Evolutionary conservation across 2,888 invertebrate species (phyloP).

Genomic region (Xylota sylvarum): DNA sequence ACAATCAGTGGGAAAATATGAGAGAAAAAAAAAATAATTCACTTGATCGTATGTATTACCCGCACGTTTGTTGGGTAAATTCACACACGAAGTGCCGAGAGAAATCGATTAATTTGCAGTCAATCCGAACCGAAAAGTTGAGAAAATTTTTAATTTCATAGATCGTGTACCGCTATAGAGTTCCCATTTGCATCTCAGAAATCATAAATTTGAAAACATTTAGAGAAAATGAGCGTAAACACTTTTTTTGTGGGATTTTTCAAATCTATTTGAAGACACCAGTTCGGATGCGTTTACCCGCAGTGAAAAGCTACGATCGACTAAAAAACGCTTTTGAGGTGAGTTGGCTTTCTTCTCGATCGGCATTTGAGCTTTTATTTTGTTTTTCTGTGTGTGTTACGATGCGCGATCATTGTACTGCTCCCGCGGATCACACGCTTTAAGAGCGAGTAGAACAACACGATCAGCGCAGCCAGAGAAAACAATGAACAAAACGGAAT

Average conservation of each 20-base stretch:
- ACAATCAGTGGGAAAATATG: slow-evolving; percentile 59
- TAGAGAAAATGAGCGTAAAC: slow-evolving; percentile 35
- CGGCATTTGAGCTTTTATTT: slow-evolving; percentile 49
- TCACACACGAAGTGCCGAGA: slow-evolving; percentile 35
- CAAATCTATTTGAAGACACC: not conserved
- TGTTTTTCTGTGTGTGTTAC: slow-evolving; percentile 23
- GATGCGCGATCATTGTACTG: not conserved
- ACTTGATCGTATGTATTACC: slow-evolving; percentile 69
- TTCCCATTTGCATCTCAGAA: slow-evolving; percentile 10
- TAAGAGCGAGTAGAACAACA: slow-evolving; percentile 35
- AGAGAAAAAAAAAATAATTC: slow-evolving; percentile 42
- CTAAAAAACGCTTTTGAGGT: slow-evolving; percentile 74
- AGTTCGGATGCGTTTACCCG: slow-evolving; percentile 48
- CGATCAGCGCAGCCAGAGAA: not conserved
- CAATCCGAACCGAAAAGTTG: slow-evolving; percentile 35
- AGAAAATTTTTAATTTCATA: slow-evolving; percentile 9
- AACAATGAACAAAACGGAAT: slow-evolving; percentile 30
- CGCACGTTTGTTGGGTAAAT: slow-evolving; percentile 43
- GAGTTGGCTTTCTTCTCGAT: slow-evolving; percentile 67
- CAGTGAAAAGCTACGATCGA: slow-evolving; percentile 71
- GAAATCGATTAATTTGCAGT: slow-evolving; percentile 45
- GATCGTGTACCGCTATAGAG: slow-evolving; percentile 18
- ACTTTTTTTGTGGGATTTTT: slow-evolving; percentile 28
- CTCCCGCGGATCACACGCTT: slow-evolving; percentile 9
- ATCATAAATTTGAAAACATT: slow-evolving; percentile 29